Conservation (phyloP, 2,113 vertebrate species). For the Bucco capensis region DNA sequence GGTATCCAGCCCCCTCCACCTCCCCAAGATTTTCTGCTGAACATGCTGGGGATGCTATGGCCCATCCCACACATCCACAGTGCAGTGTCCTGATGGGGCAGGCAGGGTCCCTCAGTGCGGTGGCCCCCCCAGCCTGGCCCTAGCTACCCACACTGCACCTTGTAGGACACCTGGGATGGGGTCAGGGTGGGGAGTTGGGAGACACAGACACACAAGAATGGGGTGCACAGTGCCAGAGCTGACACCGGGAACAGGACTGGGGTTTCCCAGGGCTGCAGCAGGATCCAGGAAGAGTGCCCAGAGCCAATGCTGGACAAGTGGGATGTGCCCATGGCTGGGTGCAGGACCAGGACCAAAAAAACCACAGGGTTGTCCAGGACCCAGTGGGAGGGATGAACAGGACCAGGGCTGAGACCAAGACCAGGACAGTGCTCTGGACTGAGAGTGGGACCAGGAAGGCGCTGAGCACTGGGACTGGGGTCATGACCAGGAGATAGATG, state of each 20-base stretch:
- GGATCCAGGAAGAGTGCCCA: neutral
- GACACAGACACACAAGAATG: neutral
- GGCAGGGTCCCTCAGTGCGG: neutral
- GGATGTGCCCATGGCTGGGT: neutral
- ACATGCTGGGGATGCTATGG: neutral
- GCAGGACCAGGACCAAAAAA: neutral
- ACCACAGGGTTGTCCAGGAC: neutral
- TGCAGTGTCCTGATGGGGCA: neutral
- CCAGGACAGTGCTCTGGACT: neutral
- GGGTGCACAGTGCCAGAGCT: neutral
- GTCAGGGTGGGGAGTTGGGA: no score
- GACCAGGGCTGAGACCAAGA: neutral
- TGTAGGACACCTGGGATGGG: rapidly evolving
- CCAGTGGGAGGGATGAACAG: neutral
- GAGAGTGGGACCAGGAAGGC: neutral
- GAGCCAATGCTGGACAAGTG: neutral
- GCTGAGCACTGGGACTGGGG: neutral
- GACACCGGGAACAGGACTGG: neutral
- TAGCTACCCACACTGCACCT: neutral
- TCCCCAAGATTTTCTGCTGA: neutral
- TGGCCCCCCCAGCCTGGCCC: neutral
- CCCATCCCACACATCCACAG: neutral
- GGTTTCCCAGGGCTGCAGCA: neutral
- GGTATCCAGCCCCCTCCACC: rapidly evolving
- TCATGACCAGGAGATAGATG: neutral